Percentiles rank a stretch among this genome's conserved stretches.
Conservation (phyloP, 2,797 vertebrate species). For the Syngnathus acus region DNA sequence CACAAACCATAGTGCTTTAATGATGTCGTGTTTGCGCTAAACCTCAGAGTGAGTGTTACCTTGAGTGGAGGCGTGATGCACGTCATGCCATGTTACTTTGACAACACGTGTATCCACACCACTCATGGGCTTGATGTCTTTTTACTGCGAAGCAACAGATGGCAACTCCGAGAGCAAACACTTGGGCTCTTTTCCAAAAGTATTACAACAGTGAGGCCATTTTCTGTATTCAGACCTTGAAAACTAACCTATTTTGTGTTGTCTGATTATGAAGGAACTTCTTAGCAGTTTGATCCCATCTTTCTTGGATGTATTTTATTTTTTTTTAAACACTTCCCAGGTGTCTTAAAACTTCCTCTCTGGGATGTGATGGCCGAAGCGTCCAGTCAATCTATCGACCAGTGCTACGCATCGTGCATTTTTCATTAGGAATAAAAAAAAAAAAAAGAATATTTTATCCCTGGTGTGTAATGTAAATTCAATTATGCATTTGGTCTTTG, state of each 20-base stretch:
- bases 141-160: neutral
- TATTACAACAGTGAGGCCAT: neutral
- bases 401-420: too few species aligned
- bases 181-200: neutral
- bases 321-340: too few species aligned
- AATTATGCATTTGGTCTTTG: slow-evolving; percentile 59
- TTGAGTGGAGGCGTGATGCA: neutral
- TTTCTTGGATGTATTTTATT: too few species aligned
- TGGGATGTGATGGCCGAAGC: too few species aligned
- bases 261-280: too few species aligned
- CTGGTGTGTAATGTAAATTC: slow-evolving; percentile 58
- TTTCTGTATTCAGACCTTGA: neutral
- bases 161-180: neutral
- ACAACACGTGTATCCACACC: neutral
- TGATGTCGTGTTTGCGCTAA: slow-evolving; percentile 23
- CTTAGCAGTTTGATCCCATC: too few species aligned
- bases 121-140: neutral
- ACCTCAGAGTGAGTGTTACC: slow-evolving; percentile 1
- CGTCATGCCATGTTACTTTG: neutral
- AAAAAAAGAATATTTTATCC: slow-evolving; percentile 49
- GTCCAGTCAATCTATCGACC: too few species aligned
- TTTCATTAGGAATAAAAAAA: slow-evolving; percentile 51
- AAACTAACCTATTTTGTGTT: neutral
- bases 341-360: too few species aligned
- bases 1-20: slow-evolving; percentile 21